A percentile compares a stretch with the other conserved stretches of the same genome.
These are phyloP conservation scores for Phlogophora meticulosa DNA, from an alignment of 2,888 invertebrate species.

Conservation along the genomic window DNA sequence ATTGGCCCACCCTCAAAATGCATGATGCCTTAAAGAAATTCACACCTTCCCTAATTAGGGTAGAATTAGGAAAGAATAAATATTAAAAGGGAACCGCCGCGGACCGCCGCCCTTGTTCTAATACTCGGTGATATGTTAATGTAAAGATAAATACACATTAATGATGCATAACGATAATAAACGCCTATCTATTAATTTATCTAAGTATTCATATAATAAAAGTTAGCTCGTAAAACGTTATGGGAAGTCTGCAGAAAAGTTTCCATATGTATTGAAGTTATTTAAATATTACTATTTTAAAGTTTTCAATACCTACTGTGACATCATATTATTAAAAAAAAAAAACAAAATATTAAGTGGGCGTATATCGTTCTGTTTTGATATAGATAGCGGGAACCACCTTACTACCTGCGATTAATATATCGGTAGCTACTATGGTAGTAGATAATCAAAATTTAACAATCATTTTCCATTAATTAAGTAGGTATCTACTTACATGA, in stretches of 20 bases:
- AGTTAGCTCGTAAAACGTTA: constrained; percentile 18
- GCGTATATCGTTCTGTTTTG: constrained; percentile 12
- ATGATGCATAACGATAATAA: constrained; percentile 77
- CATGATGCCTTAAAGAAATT: constrained; percentile 85
- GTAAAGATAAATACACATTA: constrained; percentile 82
- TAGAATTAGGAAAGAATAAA: constrained; percentile 86
- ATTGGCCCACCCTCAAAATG: constrained; percentile 85
- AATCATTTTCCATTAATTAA: constrained; percentile 58
- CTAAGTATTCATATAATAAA: constrained; percentile 40
- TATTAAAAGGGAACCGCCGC: constrained; percentile 77
- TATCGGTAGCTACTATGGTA: constrained; percentile 61
- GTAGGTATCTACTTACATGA: constrained; percentile 36
- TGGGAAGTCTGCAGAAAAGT: background rate
- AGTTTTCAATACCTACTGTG: background rate
- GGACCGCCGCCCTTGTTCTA: constrained; percentile 69
- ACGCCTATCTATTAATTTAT: constrained; percentile 68
- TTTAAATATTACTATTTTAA: background rate
- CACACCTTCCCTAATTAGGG: constrained; percentile 90
- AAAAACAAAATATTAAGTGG: background rate
- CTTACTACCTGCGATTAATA: constrained; percentile 15
- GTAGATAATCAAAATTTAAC: constrained; percentile 54
- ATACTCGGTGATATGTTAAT: constrained; percentile 71
- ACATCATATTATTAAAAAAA: background rate
- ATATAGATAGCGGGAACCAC: constrained; percentile 25
- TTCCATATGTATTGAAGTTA: background rate